Base-by-base conservation (phyloP, 2,888 invertebrate genomes). In the Polymixis lichenea region DNA sequence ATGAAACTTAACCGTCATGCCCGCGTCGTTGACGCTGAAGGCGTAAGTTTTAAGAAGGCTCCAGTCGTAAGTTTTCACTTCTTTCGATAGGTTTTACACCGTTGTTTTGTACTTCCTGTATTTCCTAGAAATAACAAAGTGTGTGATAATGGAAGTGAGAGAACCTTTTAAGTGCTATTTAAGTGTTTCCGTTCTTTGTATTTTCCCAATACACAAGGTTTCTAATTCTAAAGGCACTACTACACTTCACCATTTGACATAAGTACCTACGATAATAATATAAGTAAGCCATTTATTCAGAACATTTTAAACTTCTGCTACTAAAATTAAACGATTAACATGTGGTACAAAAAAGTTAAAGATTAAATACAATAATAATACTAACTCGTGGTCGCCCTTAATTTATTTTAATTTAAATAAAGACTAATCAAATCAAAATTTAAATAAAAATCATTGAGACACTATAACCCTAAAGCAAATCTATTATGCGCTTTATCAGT, bases 61-160 rank as follows among this genome's bases (percentile, higher is more conserved):
- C 13, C 11, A 25, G n/a, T 15, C 15, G 55, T 25, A 25, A 6
- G 15, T 25, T 56, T 25, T 25, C 53, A n/a, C n/a, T n/a, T 22
- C 53, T n/a, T n/a, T 55, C 11, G 55, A n/a, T n/a, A 13, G n/a
- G n/a, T 1, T 25, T 56, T 56, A 25, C 25, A 25, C 25, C 15
- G 25, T 56, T 7, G 15, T 56, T 13, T 28, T 28, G 22, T 66
- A 9, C n/a, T 65, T 46, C 17, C 13, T 25, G 13, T 71, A 32
- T 49, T 19, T 68, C 38, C 49, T 69, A 69, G 28, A 67, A 49
- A 38, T 8, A n/a, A 25, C 71, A 25, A 38, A 51, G 13, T 51
- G 19, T 15, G 3, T 25, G n/a, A 22, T 51, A 25, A 25, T 71
- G 17, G 15, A 72, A 72, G 11, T 72, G 22, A 51, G 51, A 71